These are phyloP conservation scores for Sebastes ruberrimus DNA, from an alignment of 2,797 vertebrate species.

Conservation along the genomic window DNA sequence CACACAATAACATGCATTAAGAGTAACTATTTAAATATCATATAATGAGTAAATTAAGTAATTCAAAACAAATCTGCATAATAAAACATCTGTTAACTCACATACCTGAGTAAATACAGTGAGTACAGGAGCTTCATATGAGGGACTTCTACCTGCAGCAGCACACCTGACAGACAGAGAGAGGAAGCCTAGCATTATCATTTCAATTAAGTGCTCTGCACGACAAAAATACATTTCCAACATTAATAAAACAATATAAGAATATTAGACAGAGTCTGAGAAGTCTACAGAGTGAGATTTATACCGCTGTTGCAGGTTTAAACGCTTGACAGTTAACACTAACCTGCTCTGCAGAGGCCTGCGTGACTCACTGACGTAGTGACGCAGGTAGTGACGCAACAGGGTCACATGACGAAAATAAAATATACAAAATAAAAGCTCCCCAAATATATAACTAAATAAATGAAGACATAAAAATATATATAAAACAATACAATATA, in stretches of 20 bases:
- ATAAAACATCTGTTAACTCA: background rate
- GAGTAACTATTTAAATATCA: background rate
- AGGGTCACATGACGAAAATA: background rate
- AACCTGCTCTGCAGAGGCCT: background rate
- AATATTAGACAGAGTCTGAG: background rate
- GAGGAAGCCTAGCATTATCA: background rate
- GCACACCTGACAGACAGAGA: background rate
- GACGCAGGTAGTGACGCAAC: background rate
- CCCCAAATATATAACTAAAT: background rate
- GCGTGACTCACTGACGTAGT: background rate
- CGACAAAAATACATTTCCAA: background rate
- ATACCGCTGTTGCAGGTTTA: background rate
- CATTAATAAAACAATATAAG: background rate
- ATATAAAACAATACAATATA: background rate
- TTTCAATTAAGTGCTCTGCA: background rate
- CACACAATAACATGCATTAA: too few relatives aligned
- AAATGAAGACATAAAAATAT: background rate
- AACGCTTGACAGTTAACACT: background rate
- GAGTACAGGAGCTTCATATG: background rate
- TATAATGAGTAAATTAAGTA: background rate
- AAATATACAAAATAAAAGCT: background rate
- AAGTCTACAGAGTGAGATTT: accelerated
- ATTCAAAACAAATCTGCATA: background rate
- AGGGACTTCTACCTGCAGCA: background rate
- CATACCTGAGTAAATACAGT: background rate